Conservation (phyloP, 1,140 invertebrate species). For the Akabosia matsudoensis region DNA sequence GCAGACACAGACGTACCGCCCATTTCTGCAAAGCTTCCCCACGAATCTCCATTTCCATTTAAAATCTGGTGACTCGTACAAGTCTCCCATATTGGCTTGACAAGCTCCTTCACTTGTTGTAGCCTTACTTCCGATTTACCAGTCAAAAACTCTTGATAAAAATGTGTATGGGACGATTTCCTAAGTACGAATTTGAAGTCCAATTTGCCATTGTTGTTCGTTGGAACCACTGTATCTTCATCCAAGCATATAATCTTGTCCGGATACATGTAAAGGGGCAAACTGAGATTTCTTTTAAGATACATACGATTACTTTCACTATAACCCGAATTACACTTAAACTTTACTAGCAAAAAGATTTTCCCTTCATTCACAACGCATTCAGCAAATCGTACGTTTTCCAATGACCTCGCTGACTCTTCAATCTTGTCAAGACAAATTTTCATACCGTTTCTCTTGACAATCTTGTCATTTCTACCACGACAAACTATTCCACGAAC, state of each 20-base stretch:
- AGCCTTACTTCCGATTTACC: neutral
- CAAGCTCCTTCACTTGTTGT: neutral
- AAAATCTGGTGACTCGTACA: slow-evolving; percentile 48
- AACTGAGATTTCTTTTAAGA: too few species aligned
- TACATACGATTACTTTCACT: too few species aligned
- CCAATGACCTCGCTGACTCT: slow-evolving; percentile 51
- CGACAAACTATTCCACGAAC: slow-evolving; percentile 60
- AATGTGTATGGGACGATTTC: slow-evolving; percentile 27
- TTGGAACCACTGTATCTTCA: neutral
- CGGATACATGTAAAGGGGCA: slow-evolving; percentile 10
- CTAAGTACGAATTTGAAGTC: slow-evolving; percentile 49
- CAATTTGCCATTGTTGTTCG: slow-evolving; percentile 58
- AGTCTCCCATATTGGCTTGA: slow-evolving; percentile 43
- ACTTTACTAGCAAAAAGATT: slow-evolving; percentile 51
- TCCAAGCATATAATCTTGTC: slow-evolving; percentile 2
- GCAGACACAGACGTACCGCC: slow-evolving; percentile 55
- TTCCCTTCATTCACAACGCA: slow-evolving; percentile 48
- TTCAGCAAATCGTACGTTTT: slow-evolving; percentile 1
- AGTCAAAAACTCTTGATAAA: slow-evolving; percentile 9
- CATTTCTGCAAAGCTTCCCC: slow-evolving; percentile 49
- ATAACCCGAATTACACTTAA: slow-evolving; percentile 46
- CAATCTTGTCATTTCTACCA: slow-evolving; percentile 62
- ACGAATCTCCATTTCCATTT: slow-evolving; percentile 25
- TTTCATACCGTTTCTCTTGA: slow-evolving; percentile 73
- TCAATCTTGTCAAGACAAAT: slow-evolving; percentile 63